phyloP scores from a whole-genome alignment of 2,888 invertebrate genomes.

The Tenthredo scrophulariae region DNA sequence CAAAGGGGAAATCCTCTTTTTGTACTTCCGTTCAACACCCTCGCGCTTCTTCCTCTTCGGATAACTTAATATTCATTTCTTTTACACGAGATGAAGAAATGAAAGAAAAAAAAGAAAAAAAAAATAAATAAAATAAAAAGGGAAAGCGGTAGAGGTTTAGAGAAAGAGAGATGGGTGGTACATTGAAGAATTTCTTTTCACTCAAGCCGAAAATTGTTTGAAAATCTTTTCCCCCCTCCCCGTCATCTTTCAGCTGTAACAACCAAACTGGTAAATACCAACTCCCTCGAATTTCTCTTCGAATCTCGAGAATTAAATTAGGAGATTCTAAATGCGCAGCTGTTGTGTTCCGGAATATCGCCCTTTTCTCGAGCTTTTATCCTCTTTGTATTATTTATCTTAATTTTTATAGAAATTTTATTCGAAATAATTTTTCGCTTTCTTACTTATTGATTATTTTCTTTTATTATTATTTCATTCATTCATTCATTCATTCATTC shows the following conservation, averaged over 20 bases:
- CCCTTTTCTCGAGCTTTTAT: neutral
- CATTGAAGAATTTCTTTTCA: slow-evolving; percentile 8
- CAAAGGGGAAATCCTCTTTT: slow-evolving; percentile 22
- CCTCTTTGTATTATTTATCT: slow-evolving; percentile 9
- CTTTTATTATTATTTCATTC: neutral
- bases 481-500: neutral
- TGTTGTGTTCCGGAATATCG: neutral
- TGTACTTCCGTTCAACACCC: neutral
- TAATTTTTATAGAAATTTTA: neutral
- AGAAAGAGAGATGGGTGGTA: neutral
- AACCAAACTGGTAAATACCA: slow-evolving; percentile 7
- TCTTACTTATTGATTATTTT: too few species aligned
- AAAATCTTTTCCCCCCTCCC: slow-evolving; percentile 1
- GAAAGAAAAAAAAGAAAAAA: neutral
- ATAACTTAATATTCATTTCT: slow-evolving; percentile 39
- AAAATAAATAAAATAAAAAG: neutral
- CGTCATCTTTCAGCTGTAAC: too few species aligned
- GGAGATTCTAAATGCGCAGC: slow-evolving; percentile 22
- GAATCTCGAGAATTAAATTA: slow-evolving; percentile 34
- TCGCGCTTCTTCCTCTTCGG: neutral
- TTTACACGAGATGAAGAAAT: neutral
- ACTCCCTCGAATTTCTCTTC: slow-evolving; percentile 1
- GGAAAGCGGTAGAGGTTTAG: neutral
- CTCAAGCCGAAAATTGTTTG: slow-evolving; percentile 13
- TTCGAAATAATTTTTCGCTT: neutral